Evolutionary conservation across 2,888 invertebrate genomes (phyloP).

Genomic region (Palloptera scutellata): DNA sequence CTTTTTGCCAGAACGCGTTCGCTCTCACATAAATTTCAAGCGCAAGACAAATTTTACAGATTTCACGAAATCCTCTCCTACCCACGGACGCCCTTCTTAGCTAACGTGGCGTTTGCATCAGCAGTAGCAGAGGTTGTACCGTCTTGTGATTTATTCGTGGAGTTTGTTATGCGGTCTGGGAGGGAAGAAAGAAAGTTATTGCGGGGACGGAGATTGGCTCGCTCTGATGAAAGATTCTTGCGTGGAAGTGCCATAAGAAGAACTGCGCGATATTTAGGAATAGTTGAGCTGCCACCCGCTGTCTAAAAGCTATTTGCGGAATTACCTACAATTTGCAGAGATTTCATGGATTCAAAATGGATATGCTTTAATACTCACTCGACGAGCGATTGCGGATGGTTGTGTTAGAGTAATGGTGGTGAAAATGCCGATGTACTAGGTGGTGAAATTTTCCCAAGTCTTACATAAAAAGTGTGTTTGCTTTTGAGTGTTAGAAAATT

Average conservation of each 20-base stretch:
- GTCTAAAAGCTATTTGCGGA: slow-evolving; percentile 57
- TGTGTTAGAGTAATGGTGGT: neutral
- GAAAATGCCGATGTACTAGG: neutral
- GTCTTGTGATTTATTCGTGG: slow-evolving; percentile 34
- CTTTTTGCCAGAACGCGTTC: slow-evolving; percentile 35
- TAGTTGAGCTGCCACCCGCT: slow-evolving; percentile 53
- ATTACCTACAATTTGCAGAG: slow-evolving; percentile 60
- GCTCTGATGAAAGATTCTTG: neutral
- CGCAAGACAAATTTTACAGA: slow-evolving; percentile 59
- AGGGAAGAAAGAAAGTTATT: neutral
- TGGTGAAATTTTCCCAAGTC: slow-evolving; percentile 5
- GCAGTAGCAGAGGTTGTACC: neutral
- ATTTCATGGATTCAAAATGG: slow-evolving; percentile 37
- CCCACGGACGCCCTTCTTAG: neutral
- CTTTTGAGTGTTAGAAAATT: slow-evolving; percentile 43
- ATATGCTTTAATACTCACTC: slow-evolving; percentile 17
- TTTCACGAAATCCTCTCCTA: slow-evolving; percentile 42
- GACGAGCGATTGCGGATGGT: slow-evolving; percentile 11
- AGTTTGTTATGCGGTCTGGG: neutral
- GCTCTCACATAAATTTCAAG: slow-evolving; percentile 38
- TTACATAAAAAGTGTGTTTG: slow-evolving; percentile 34
- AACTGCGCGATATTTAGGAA: neutral
- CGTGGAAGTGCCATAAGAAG: neutral
- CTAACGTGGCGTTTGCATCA: neutral
- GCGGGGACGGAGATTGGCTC: neutral